Percentiles rank a stretch among this genome's conserved stretches.
Evolutionary conservation across 1,140 invertebrate genomes (phyloP).

Genomic region (Drosophila tristis): DNA sequence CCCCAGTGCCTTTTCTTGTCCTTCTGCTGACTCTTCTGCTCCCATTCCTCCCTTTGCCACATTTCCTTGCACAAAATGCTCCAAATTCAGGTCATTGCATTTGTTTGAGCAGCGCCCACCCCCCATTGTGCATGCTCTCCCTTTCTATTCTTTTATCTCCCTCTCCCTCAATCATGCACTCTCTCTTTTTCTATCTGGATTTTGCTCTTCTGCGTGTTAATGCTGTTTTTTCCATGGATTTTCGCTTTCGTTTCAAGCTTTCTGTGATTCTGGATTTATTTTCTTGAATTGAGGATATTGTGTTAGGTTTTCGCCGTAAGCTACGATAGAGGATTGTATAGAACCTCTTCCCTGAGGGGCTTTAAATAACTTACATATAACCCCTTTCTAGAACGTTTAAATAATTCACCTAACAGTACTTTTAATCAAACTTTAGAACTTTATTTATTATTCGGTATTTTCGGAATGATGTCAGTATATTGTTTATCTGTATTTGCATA

Average conservation of each 20-base stretch:
- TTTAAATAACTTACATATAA: no score
- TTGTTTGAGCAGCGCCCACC: conserved; percentile 46
- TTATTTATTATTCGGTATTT: conserved; percentile 20
- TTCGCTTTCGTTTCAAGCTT: conserved; percentile 55
- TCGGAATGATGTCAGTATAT: conserved; percentile 24
- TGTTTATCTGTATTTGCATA: conserved; percentile 45
- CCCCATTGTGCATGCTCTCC: conserved; percentile 19
- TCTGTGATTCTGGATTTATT: no score
- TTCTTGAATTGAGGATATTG: background rate
- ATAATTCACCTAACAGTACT: no score
- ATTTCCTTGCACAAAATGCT: conserved; percentile 54
- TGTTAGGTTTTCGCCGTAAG: background rate
- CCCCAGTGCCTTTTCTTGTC: conserved; percentile 30
- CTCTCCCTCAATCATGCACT: conserved; percentile 9
- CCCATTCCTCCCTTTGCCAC: conserved; percentile 41
- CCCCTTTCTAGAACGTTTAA: no score
- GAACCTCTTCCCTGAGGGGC: no score
- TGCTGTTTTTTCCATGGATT: conserved; percentile 52
- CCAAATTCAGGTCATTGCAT: conserved; percentile 78
- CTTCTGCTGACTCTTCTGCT: conserved; percentile 28
- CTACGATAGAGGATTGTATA: no score
- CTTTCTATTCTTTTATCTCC: conserved; percentile 11
- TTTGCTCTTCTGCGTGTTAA: conserved; percentile 20
- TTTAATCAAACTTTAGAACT: no score
- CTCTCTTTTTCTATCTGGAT: conserved; percentile 17